These are phyloP conservation scores for Myocastor coypus DNA, from an alignment of 2,113 vertebrate genomes.

Conservation along the genomic window DNA sequence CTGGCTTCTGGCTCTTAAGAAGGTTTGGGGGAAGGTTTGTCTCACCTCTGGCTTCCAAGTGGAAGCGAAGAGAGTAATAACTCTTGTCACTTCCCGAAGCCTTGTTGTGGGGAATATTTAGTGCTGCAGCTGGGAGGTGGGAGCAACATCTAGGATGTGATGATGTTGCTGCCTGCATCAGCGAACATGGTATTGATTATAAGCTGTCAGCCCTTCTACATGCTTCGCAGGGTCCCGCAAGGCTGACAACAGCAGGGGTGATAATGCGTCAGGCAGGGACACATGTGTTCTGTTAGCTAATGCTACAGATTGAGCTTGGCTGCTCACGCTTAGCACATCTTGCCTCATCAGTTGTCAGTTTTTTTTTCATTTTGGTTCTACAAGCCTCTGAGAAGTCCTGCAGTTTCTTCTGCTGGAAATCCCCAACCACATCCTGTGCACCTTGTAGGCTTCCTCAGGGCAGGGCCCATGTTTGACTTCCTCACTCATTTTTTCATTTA, in stretches of 20 bases:
- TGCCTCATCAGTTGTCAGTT: constrained; percentile 18
- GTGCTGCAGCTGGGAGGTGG: constrained; percentile 35
- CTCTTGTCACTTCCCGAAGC: constrained; percentile 72
- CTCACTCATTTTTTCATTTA: neutral
- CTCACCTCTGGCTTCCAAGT: constrained; percentile 44
- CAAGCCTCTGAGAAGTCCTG: neutral
- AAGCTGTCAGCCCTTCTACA: constrained; percentile 72
- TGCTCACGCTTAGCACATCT: neutral
- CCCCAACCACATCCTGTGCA: neutral
- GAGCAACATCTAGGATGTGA: constrained; percentile 57
- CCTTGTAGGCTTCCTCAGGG: neutral
- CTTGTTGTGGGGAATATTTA: constrained; percentile 78
- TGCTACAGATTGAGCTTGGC: neutral
- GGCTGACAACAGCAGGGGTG: constrained; percentile 25
- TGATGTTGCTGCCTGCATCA: constrained; percentile 66
- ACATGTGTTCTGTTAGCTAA: neutral
- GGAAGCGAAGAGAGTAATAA: constrained; percentile 67
- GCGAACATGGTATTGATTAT: constrained; percentile 72
- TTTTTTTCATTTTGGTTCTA: neutral
- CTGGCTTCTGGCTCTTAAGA: neutral
- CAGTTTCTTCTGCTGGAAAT: neutral
- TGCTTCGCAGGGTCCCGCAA: constrained; percentile 71
- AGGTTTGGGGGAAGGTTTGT: neutral
- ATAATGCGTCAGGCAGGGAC: constrained; percentile 29
- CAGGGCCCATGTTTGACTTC: neutral